Conservation (phyloP, 2,797 vertebrate species). For the Etheostoma nigrum region DNA sequence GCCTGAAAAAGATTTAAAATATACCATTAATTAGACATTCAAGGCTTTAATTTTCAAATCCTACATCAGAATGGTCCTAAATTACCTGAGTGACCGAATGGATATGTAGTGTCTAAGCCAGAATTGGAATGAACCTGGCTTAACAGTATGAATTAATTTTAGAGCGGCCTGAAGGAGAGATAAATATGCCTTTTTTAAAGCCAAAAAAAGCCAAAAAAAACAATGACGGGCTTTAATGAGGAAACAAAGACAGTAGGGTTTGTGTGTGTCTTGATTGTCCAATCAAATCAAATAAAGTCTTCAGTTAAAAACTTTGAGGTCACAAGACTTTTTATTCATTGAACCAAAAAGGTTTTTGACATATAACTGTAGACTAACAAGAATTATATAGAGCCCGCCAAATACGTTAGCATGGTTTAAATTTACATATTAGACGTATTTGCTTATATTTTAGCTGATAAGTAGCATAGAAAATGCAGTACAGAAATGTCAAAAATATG, state of each 20-base stretch:
- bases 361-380: neutral
- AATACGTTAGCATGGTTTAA: neutral
- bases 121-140: too few relatives aligned
- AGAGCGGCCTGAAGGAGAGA: too few relatives aligned
- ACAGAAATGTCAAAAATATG: neutral
- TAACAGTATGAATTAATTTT: too few relatives aligned
- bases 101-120: too few relatives aligned
- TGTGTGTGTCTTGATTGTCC: conserved; percentile 8
- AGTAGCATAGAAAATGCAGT: too few relatives aligned
- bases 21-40: too few relatives aligned
- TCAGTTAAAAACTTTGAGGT: neutral
- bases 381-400: neutral
- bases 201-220: conserved; percentile 52
- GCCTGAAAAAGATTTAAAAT: too few relatives aligned
- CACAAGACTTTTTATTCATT: conserved; percentile 1
- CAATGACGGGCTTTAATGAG: conserved; percentile 76
- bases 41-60: too few relatives aligned
- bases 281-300: conserved; percentile 45
- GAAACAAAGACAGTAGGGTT: conserved; percentile 12
- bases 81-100: too few relatives aligned
- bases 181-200: conserved; percentile 1
- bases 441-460: neutral
- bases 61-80: too few relatives aligned
- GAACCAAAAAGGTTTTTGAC: neutral
- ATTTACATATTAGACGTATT: neutral